Conservation (phyloP, 2,888 invertebrate genomes). For the Stenodema calcarata region DNA sequence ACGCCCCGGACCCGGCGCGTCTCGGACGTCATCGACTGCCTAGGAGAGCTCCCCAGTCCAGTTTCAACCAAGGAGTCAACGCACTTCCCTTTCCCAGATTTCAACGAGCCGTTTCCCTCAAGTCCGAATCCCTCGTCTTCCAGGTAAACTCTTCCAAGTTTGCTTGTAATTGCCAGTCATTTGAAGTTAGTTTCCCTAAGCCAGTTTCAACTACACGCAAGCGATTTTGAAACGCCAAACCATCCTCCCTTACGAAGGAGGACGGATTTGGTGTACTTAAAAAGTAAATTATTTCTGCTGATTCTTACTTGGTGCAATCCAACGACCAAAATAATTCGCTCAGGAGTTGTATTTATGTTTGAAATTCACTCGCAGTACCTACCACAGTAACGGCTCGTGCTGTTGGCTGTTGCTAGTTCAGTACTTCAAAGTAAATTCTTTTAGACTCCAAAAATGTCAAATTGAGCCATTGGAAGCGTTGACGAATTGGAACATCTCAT, state of each 20-base stretch:
- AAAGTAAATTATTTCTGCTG: no score
- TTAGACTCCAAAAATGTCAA: no score
- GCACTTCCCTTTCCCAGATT: constrained; percentile 44
- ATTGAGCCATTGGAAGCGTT: no score
- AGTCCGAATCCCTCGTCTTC: constrained; percentile 37
- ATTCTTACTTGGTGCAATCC: no score
- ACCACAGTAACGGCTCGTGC: no score
- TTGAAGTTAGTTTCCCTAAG: not conserved
- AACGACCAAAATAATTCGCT: no score
- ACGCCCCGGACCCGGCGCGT: constrained; percentile 55
- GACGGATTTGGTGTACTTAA: no score
- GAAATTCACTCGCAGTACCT: no score
- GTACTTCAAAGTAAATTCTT: no score
- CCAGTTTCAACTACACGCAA: not conserved
- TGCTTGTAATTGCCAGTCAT: not conserved
- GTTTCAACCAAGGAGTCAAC: constrained; percentile 46
- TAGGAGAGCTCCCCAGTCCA: constrained; percentile 53
- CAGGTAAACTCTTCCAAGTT: constrained; percentile 14
- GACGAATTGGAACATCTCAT: no score
- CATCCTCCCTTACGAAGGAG: not conserved
- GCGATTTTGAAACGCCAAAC: not conserved
- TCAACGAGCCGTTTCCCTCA: constrained; percentile 35
- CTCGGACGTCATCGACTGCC: constrained; percentile 58
- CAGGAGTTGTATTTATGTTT: no score
- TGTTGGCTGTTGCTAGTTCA: no score